These are phyloP conservation scores for Plagodis dolabraria DNA, from an alignment of 2,888 invertebrate genomes.

Conservation along the genomic window DNA sequence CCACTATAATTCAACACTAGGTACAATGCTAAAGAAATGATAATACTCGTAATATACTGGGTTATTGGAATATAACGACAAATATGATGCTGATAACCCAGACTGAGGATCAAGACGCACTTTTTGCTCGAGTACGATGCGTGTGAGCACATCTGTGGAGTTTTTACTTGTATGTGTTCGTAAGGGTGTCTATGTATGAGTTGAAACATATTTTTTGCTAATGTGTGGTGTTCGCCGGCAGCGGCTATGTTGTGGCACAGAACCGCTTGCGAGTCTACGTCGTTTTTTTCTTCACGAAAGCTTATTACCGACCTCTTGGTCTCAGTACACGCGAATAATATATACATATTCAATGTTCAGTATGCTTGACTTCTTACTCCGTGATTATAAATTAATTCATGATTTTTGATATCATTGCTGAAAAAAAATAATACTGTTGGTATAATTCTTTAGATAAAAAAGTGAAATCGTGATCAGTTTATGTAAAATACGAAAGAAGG, in stretches of 20 bases:
- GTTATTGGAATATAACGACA: constrained; percentile 9
- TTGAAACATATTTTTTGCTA: constrained; percentile 56
- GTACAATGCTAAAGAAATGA: too few relatives aligned
- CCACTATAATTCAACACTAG: too few relatives aligned
- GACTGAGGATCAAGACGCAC: constrained; percentile 53
- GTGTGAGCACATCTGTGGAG: constrained; percentile 77
- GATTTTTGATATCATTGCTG: neutral
- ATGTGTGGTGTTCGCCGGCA: constrained; percentile 52
- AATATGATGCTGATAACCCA: constrained; percentile 22
- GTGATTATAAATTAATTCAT: neutral
- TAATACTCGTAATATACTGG: too few relatives aligned
- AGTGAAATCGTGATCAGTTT: too few relatives aligned
- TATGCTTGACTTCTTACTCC: constrained; percentile 6
- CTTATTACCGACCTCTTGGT: constrained; percentile 35
- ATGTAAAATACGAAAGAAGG: too few relatives aligned
- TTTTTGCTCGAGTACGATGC: constrained; percentile 67
- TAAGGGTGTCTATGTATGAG: constrained; percentile 18
- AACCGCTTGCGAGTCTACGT: constrained; percentile 56
- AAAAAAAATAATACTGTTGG: too few relatives aligned
- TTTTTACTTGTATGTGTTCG: constrained; percentile 56
- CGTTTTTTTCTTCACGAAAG: constrained; percentile 55
- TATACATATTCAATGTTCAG: neutral
- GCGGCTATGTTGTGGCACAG: constrained; percentile 50
- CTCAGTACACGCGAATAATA: constrained; percentile 6
- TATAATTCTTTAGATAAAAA: too few relatives aligned